Base-by-base conservation (phyloP, 92 coral and sea anemone genomes). In the Palythoa grandiflora region DNA sequence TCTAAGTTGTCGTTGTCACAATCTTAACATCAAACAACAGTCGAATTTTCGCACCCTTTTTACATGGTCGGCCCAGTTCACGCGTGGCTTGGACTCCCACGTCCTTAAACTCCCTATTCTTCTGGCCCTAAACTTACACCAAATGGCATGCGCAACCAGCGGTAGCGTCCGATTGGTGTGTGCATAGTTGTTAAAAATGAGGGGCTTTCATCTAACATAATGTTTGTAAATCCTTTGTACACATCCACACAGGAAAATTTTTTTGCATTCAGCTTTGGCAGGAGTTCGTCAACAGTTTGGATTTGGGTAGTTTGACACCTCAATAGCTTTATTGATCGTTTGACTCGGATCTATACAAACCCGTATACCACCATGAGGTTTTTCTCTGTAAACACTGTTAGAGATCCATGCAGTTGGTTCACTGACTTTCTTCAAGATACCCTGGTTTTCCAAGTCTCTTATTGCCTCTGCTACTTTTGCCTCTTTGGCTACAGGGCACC, bases 371-470 rank as follows among this genome's bases (percentile, higher is more conserved):
- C 89, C 89, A 77, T 76, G 77, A 2, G 81, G 90, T 78, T 78
- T 87, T 51, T 87, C 86, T 78, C 85, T 87, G 71, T 78, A 78
- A 54, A 68, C 90, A 53, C 75, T 37, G 89, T 87, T 87, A 40
- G 84, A 77, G 84, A 87, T 87, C 83, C 89, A 87, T 52, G 84
- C 77, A 8, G 89, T 87, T 14, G 84, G 89, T 68, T 87, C 89
- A 65, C 66, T 86, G 53, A 86, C 89, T 59, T 86, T 86, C 48
- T 86, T 2, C 75, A 86, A 53, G 83, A 86, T 86, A 86, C 89
- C 89, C 39, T 75, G 89, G 9, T 76, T 76, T 38, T 86, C 84
- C 9, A 76, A 59, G 84, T 86, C 84, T 16, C 84, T 55, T 13
- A 75, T 75, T 38, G 89, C 83, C 60, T 61, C 83, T 39, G 81